Percentiles rank a stretch among this genome's conserved stretches.
Evolutionary conservation across 2,888 invertebrate genomes (phyloP).

Genomic region (Apeira syringaria): DNA sequence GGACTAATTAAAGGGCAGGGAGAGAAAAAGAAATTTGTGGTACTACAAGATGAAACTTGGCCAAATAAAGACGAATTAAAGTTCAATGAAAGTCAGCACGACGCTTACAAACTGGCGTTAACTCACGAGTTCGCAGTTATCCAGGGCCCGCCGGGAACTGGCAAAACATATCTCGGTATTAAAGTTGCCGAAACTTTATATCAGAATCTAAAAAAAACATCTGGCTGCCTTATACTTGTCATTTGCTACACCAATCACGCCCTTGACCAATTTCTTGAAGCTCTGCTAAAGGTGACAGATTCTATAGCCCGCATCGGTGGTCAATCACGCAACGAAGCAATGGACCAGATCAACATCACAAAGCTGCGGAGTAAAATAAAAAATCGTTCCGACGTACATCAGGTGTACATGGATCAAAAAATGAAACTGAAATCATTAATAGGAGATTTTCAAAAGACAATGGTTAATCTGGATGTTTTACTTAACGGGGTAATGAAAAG

Average conservation of each 20-base stretch:
- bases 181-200: constrained; percentile 88
- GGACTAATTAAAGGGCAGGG: neutral
- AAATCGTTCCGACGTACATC: constrained; percentile 14
- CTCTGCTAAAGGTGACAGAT: constrained; percentile 81
- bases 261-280: constrained; percentile 92
- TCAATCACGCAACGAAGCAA: constrained; percentile 82
- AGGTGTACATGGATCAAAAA: constrained; percentile 43
- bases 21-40: constrained; percentile 34
- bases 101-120: constrained; percentile 86
- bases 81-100: constrained; percentile 86
- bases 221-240: constrained; percentile 84
- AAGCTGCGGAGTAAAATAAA: constrained; percentile 46
- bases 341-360: constrained; percentile 66
- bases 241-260: constrained; percentile 94
- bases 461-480: constrained; percentile 45
- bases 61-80: constrained; percentile 66
- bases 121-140: constrained; percentile 89
- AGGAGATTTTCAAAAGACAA: constrained; percentile 38
- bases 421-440: constrained; percentile 37
- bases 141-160: constrained; percentile 95
- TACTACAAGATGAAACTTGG: constrained; percentile 64
- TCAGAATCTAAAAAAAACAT: constrained; percentile 61
- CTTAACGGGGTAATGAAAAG: constrained; percentile 47
- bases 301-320: constrained; percentile 88
- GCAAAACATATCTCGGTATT: constrained; percentile 91